These are phyloP conservation scores for Pyrgus malvae DNA, from an alignment of 2,888 invertebrate species.

Conservation along the genomic window DNA sequence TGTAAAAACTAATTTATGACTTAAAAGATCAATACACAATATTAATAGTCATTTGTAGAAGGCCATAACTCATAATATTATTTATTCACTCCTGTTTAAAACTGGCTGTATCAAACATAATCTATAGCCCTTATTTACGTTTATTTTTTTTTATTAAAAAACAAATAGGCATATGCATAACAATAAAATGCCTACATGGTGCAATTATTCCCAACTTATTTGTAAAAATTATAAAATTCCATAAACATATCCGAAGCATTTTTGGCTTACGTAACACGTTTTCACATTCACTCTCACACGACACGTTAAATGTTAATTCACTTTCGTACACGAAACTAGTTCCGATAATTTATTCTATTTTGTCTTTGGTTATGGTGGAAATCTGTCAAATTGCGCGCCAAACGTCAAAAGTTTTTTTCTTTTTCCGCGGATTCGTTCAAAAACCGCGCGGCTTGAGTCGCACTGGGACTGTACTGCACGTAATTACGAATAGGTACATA, in stretches of 20 bases:
- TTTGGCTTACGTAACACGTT: slow-evolving; percentile 65
- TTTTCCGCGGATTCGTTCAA: slow-evolving; percentile 41
- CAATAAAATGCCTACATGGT: not conserved
- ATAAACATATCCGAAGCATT: slow-evolving; percentile 47
- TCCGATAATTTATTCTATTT: slow-evolving; percentile 46
- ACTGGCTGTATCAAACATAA: no score
- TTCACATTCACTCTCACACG: slow-evolving; percentile 76
- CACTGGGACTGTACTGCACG: slow-evolving; percentile 45
- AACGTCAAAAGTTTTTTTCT: slow-evolving; percentile 30
- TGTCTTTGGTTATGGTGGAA: slow-evolving; percentile 12
- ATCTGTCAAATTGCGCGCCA: slow-evolving; percentile 51
- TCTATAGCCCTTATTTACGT: no score
- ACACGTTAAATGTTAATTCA: slow-evolving; percentile 67
- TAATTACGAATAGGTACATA: slow-evolving; percentile 61
- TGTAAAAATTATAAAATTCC: slow-evolving; percentile 41
- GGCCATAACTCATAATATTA: slow-evolving; percentile 1
- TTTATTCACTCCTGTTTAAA: not conserved
- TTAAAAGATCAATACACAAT: not conserved
- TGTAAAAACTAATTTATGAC: not conserved
- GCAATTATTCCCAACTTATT: not conserved
- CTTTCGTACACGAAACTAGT: slow-evolving; percentile 70
- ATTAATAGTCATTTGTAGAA: not conserved
- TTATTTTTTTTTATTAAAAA: no score
- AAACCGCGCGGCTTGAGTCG: slow-evolving; percentile 47
- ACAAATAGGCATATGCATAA: not conserved